Conservation (phyloP, 2,888 invertebrate species). For the Troglohyphantes excavatus region DNA sequence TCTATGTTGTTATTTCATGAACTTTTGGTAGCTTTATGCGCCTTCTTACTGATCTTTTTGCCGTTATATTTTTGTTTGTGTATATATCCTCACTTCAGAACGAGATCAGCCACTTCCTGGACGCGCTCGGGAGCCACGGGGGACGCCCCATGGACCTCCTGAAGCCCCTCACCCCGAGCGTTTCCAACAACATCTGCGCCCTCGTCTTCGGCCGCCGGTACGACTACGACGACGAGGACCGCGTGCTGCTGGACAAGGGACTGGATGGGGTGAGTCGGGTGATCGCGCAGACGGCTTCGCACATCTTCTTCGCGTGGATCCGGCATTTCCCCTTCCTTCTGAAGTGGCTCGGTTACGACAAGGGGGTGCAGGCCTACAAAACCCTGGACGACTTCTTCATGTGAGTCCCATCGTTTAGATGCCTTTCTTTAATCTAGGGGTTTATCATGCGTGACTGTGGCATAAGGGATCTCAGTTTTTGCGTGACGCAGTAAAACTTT, state of each 20-base stretch:
- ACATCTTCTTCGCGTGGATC: slow-evolving; percentile 57
- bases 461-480: no score
- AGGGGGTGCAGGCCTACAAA: neutral
- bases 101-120: slow-evolving; percentile 75
- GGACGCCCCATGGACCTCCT: slow-evolving; percentile 63
- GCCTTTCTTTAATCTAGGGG: neutral
- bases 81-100: no score
- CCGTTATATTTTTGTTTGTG: no score
- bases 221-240: slow-evolving; percentile 77
- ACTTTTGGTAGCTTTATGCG: no score
- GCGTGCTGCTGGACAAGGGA: slow-evolving; percentile 42
- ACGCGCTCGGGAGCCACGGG: slow-evolving; percentile 29
- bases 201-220: slow-evolving; percentile 79
- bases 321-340: slow-evolving; percentile 2
- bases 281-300: slow-evolving; percentile 27
- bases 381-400: neutral
- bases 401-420: no score
- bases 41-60: no score
- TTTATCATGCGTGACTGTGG: no score
- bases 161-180: slow-evolving; percentile 70
- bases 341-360: neutral
- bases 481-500: no score
- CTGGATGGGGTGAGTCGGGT: neutral
- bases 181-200: slow-evolving; percentile 79
- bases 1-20: no score